Base-by-base conservation (phyloP, 2,888 invertebrate species). In the Platycnemis pennipes region DNA sequence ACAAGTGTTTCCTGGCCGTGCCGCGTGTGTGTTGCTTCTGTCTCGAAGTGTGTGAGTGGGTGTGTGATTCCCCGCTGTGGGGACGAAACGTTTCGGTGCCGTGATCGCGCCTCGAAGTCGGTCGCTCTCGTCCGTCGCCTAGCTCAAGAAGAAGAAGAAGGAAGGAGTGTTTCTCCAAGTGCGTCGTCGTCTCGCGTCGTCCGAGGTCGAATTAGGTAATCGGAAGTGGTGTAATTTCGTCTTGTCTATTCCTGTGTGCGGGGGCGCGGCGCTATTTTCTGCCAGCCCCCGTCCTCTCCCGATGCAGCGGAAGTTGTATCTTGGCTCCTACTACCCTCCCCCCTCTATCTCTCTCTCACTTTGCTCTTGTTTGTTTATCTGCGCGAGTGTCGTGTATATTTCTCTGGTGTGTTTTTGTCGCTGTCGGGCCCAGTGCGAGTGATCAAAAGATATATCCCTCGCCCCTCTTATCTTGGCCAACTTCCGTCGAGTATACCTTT, bases 191-290 rank as follows among this genome's bases (percentile, higher is more conserved):
- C 63, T 26, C 63, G n/a, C 63, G 63, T 63, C 53, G 26, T 63
- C 63, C 31, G 77, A 77, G 37, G 77, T 77, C 13, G 77, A 37
- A 37, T 77, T 77, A 77, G 77, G 77, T 77, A 77, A 77, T 77
- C 77, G 37, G 31, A 31, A 37, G 77, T 37, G 37, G 77, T 77
- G 77, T 77, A 77, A 77, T 77, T 77, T 77, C 31, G 77, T 77
- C 63, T 11, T 37, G 77, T 26, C 77, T 77, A 77, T 77, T 77
- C 77, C 77, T 37, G 77, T 77, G 77, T 77, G 77, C 37, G 31
- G 77, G 77, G 77, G 77, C 77, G 37, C 8, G 31, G 77, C 77
- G 77, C 77, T 77, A 77, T 77, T 77, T 77, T 77, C 77, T 77
- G 77, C 77, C 37, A 11, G 3, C 26, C 26, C 31, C 77, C 31